A percentile compares a stretch with the other conserved stretches of the same genome.
Conservation (phyloP, 2,797 vertebrate genomes). For the Salmo trutta region DNA sequence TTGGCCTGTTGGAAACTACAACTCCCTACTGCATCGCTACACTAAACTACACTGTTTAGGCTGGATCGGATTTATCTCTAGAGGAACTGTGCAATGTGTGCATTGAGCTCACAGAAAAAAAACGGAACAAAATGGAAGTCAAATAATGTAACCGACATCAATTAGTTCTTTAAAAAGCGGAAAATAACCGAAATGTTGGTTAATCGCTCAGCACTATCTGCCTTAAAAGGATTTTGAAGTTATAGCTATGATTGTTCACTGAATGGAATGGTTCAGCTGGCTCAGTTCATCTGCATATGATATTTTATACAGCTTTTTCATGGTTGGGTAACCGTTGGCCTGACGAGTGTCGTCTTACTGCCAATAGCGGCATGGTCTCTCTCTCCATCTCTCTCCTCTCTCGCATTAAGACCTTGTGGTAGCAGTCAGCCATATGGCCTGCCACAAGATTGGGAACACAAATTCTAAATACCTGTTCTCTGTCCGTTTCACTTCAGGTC, state of each 20-base stretch:
- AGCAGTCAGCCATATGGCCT: background rate
- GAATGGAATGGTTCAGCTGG: slow-evolving; percentile 1
- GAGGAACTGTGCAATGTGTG: no score
- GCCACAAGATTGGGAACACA: slow-evolving; percentile 4
- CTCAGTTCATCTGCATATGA: background rate
- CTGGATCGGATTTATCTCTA: no score
- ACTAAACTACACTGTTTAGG: no score
- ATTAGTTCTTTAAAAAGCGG: no score
- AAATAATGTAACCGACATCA: no score
- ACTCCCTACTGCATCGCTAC: no score
- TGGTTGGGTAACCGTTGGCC: background rate
- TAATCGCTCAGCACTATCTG: no score
- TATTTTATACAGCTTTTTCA: background rate
- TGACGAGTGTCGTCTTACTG: background rate
- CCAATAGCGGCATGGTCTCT: background rate
- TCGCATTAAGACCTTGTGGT: background rate
- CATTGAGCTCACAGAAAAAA: no score
- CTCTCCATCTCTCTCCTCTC: slow-evolving; percentile 1
- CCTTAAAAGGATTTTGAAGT: slow-evolving; percentile 25
- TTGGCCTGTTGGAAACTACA: no score
- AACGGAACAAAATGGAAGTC: no score
- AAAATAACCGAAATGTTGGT: no score
- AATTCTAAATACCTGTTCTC: slow-evolving; percentile 7
- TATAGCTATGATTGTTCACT: slow-evolving; percentile 18
- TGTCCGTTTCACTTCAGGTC: slow-evolving; percentile 11